phyloP scores from a whole-genome alignment of 2,113 vertebrate genomes.

The Crypturellus undulatus region DNA sequence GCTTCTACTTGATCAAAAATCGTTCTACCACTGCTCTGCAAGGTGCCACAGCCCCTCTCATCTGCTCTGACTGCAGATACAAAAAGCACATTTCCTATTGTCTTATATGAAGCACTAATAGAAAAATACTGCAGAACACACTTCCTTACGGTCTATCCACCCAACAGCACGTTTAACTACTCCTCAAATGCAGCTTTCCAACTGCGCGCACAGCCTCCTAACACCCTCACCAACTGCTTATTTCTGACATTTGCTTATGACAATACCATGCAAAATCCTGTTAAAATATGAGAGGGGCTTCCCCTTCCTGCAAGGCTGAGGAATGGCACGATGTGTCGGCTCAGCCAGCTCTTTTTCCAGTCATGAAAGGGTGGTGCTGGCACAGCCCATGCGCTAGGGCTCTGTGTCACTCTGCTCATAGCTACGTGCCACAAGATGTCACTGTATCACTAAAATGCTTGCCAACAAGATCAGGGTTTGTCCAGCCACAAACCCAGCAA shows the following conservation, averaged over 20 bases:
- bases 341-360: neutral
- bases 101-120: neutral
- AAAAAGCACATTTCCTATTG: neutral
- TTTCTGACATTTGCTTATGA: neutral
- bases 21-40: neutral
- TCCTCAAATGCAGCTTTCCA: neutral
- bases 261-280: neutral
- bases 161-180: neutral
- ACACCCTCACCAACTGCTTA: neutral
- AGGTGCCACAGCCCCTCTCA: neutral
- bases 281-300: neutral
- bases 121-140: neutral
- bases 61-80: neutral
- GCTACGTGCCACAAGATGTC: constrained; percentile 62
- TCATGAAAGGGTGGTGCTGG: neutral
- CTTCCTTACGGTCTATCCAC: neutral
- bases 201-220: neutral
- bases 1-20: neutral
- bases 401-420: neutral
- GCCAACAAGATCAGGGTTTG: neutral
- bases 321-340: neutral
- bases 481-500: neutral
- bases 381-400: neutral
- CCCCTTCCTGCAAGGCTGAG: neutral
- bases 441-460: constrained; percentile 36